phyloP scores from a whole-genome alignment of 2,797 vertebrate genomes.

The Florisuga fusca region DNA sequence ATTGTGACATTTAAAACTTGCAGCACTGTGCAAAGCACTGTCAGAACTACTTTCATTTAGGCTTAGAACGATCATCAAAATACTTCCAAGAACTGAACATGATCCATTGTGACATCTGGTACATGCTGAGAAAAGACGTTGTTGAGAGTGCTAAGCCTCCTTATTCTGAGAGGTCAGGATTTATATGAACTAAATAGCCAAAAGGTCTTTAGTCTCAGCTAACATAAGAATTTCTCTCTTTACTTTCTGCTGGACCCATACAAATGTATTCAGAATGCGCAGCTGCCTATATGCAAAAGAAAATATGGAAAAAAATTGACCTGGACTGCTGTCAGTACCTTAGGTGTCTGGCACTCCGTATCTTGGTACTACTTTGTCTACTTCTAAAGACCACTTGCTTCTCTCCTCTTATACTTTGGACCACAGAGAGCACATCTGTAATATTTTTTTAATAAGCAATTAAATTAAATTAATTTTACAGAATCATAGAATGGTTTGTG shows the following conservation, averaged over 20 bases:
- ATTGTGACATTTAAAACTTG: not conserved
- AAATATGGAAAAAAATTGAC: not conserved
- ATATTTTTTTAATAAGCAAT: too few relatives aligned
- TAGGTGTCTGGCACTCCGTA: too few relatives aligned
- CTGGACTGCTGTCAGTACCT: too few relatives aligned
- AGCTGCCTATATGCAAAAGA: not conserved
- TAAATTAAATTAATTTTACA: too few relatives aligned
- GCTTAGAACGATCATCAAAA: not conserved
- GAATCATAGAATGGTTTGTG: too few relatives aligned
- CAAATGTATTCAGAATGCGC: not conserved
- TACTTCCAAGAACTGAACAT: not conserved
- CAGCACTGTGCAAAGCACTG: not conserved
- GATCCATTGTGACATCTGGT: not conserved
- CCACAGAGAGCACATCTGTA: too few relatives aligned
- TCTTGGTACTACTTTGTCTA: too few relatives aligned
- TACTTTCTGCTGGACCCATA: not conserved
- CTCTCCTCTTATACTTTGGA: too few relatives aligned
- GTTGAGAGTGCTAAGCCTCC: not conserved
- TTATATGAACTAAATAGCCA: not conserved
- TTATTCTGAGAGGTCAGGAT: not conserved
- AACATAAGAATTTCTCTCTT: not conserved
- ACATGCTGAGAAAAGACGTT: not conserved
- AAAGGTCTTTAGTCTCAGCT: not conserved
- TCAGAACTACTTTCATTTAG: not conserved
- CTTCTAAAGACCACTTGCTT: too few relatives aligned